Evolutionary conservation across 2,888 invertebrate genomes (phyloP).

Genomic region (Eupsilia transversa): DNA sequence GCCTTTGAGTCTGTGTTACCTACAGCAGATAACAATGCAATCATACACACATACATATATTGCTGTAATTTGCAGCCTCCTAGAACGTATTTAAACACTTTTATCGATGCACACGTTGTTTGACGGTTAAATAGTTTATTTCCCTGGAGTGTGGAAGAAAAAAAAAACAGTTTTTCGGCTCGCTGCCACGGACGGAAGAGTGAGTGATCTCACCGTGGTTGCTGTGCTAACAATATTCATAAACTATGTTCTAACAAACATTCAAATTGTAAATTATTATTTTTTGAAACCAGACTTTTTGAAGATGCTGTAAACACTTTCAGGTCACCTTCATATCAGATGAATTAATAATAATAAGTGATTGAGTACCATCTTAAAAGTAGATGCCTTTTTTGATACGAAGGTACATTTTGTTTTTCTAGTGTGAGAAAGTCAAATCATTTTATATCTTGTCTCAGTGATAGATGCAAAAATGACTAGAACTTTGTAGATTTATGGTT

Average conservation of each 20-base stretch:
- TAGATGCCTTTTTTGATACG: no score
- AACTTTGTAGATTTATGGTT: no score
- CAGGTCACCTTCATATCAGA: slow-evolving; percentile 3
- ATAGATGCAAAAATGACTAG: no score
- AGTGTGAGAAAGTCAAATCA: no score
- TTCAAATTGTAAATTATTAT: slow-evolving; percentile 12
- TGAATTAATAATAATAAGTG: background rate
- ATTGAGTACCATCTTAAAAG: background rate
- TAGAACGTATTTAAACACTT: slow-evolving; percentile 21
- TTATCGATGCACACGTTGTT: slow-evolving; percentile 43
- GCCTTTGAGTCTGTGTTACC: no score
- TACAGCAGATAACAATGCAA: no score
- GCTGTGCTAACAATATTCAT: slow-evolving; percentile 53
- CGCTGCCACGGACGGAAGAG: slow-evolving; percentile 60
- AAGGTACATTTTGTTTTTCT: no score
- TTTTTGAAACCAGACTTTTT: slow-evolving; percentile 27
- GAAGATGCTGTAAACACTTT: background rate
- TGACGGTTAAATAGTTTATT: slow-evolving; percentile 58
- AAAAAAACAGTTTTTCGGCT: slow-evolving; percentile 62
- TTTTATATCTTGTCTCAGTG: no score
- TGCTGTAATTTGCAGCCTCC: background rate
- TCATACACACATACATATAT: no score
- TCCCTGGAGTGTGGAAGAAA: slow-evolving; percentile 44
- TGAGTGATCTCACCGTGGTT: slow-evolving; percentile 60
- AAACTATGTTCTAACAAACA: slow-evolving; percentile 51